Percentiles rank a stretch among this genome's conserved stretches.
Evolutionary conservation across 2,113 vertebrate species (phyloP).

Genomic region (Aramus guarauna): DNA sequence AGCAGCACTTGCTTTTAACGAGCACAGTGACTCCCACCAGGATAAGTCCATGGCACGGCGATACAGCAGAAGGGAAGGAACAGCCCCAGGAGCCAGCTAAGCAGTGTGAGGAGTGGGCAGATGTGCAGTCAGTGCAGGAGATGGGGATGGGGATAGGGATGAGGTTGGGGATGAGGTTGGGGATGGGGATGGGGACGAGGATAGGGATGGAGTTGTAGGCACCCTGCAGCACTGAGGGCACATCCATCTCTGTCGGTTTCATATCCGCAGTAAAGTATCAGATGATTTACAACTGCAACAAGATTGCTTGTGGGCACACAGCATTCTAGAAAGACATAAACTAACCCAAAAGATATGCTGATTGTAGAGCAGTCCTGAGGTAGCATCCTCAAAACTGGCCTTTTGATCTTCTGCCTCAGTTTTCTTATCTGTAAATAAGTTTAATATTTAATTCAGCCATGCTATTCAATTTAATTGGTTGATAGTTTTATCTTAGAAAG

Average conservation of each 20-base stretch:
- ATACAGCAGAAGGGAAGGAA: background rate
- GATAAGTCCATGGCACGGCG: background rate
- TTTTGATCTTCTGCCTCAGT: constrained; percentile 3
- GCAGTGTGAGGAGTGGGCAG: fast-evolving
- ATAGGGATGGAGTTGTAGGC: background rate
- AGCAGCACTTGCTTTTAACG: background rate
- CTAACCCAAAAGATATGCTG: background rate
- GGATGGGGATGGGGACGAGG: background rate
- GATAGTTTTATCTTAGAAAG: constrained; percentile 22
- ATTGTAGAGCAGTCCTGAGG: background rate
- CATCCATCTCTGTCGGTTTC: background rate
- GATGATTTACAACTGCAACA: background rate
- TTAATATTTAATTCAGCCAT: constrained; percentile 33
- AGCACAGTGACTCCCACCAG: background rate
- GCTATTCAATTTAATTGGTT: constrained; percentile 19
- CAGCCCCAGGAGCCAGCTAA: background rate
- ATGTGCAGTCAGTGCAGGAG: background rate
- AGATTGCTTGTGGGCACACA: background rate
- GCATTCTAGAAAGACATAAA: background rate
- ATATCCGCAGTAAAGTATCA: background rate
- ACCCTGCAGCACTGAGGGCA: fast-evolving
- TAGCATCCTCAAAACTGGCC: background rate
- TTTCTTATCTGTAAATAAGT: constrained; percentile 22
- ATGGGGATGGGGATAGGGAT: background rate
- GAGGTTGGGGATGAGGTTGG: too few relatives aligned